phyloP scores from a whole-genome alignment of 1,140 invertebrate genomes.

The Drosophila azteca region DNA sequence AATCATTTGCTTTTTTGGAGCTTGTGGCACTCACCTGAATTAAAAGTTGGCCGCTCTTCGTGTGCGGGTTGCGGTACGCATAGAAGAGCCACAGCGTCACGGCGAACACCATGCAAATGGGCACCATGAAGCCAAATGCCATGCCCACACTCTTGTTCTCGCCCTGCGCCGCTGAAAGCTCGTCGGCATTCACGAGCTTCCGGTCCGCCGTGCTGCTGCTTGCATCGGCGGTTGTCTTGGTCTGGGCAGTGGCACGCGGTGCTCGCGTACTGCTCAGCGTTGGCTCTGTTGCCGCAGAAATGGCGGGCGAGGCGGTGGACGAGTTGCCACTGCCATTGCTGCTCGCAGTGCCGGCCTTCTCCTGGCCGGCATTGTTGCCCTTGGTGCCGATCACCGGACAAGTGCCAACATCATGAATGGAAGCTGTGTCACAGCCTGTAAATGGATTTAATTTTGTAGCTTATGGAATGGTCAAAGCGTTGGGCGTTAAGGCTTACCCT shows the following conservation, averaged over 20 bases:
- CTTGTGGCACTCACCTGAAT: constrained; percentile 90
- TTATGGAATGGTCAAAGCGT: background rate
- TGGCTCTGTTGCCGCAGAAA: constrained; percentile 43
- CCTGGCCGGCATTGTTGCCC: constrained; percentile 74
- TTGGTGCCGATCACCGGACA: constrained; percentile 84
- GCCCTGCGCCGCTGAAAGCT: constrained; percentile 33
- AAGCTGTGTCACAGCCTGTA: constrained; percentile 86
- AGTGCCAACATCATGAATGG: constrained; percentile 78
- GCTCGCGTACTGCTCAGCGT: constrained; percentile 47
- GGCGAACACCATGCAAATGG: constrained; percentile 81
- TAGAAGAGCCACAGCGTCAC: constrained; percentile 92
- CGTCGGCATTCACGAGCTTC: constrained; percentile 47
- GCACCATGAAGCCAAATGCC: constrained; percentile 76
- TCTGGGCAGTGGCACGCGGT: constrained; percentile 7
- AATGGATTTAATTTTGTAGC: background rate
- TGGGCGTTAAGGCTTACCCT: constrained; percentile 83
- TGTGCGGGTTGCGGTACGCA: constrained; percentile 97
- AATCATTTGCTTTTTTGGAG: too few relatives aligned
- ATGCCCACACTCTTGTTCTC: constrained; percentile 71
- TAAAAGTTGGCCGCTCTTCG: constrained; percentile 96
- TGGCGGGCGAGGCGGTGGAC: constrained; percentile 3
- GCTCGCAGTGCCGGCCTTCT: constrained; percentile 10
- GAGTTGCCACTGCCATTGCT: constrained; percentile 1
- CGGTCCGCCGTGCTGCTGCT: constrained; percentile 20
- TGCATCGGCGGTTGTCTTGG: background rate